These are phyloP conservation scores for Eumacrocentrus americanus DNA, from an alignment of 2,888 invertebrate species.

Conservation along the genomic window DNA sequence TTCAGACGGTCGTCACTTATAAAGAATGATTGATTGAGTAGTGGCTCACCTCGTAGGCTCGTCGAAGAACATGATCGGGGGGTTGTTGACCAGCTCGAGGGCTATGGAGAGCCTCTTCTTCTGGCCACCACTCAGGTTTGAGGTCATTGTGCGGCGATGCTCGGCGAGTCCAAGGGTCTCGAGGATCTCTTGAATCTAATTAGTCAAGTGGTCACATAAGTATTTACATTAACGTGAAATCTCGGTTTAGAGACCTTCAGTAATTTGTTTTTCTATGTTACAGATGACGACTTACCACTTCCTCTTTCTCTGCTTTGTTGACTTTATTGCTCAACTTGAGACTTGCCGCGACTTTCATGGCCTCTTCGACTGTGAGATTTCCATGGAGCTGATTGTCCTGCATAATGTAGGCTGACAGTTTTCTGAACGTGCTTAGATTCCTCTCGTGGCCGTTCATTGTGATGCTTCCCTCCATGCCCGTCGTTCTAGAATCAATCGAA, in stretches of 20 bases:
- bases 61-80: constrained; percentile 97
- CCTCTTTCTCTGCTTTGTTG: constrained; percentile 73
- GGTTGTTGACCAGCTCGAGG: constrained; percentile 92
- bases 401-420: constrained; percentile 96
- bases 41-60: constrained; percentile 80
- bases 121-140: constrained; percentile 92
- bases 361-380: constrained; percentile 91
- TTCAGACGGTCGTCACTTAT: too few relatives aligned
- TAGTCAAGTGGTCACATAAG: background rate
- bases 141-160: constrained; percentile 87
- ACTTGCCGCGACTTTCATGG: constrained; percentile 91
- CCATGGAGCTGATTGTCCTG: constrained; percentile 92
- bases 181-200: constrained; percentile 88
- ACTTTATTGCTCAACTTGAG: constrained; percentile 83
- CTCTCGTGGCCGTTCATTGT: constrained; percentile 85
- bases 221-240: background rate
- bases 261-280: background rate
- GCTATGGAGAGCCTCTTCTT: constrained; percentile 95
- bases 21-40: background rate
- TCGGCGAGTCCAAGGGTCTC: constrained; percentile 87
- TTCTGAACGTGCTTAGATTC: constrained; percentile 85
- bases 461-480: constrained; percentile 81
- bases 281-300: constrained; percentile 72
- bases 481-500: constrained; percentile 67
- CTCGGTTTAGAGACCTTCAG: background rate